Evolutionary conservation across 2,888 invertebrate genomes (phyloP), one percentile per base, ranked within the genome.

Genomic region (Keiferia lycopersicella): DNA sequence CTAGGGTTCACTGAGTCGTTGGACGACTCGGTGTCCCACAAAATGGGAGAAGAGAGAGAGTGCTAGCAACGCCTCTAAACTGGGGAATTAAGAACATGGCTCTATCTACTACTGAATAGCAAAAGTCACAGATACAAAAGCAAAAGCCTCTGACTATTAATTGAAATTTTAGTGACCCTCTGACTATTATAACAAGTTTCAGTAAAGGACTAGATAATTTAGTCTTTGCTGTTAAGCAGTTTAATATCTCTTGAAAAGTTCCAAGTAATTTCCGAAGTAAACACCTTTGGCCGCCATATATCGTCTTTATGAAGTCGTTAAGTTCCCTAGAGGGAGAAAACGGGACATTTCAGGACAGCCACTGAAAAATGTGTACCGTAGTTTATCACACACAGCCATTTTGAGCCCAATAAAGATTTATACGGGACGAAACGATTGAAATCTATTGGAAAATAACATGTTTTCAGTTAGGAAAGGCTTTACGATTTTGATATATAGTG

Each of bases 271-370:
- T 53, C 22, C 34, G 7, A 6, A 22, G 51, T 70, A 74, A 74
- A 76, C 70, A 74, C 71, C 70, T 74, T 67, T 64, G 67, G 63
- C 14, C 71, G 70, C 70, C 73, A 73, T 78, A 77, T 76, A 71
- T 76, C 70, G 71, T 73, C 78, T 81, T 80, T 81, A 82, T 80
- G 77, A 76, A 79, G 78, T 82, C 79, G 73, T 81, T 77, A 81
- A 77, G 69, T 72, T 71, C 72, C 71, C 70, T 70, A 61, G 34
- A 62, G 64, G 12, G 51, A 22, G 53, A 66, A 68, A 67, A 67
- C 67, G 45, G 45, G 45, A 45, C 45, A n/a, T 45, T 45, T 56
- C 66, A 63, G 63, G 67, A 64, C 65, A 69, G 67, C 70, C 71
- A 70, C 74, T 76, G 72, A 78, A 71, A 75, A 73, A 75, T 73